phyloP scores from a whole-genome alignment of 2,888 invertebrate species.

The Germaria angustata region DNA sequence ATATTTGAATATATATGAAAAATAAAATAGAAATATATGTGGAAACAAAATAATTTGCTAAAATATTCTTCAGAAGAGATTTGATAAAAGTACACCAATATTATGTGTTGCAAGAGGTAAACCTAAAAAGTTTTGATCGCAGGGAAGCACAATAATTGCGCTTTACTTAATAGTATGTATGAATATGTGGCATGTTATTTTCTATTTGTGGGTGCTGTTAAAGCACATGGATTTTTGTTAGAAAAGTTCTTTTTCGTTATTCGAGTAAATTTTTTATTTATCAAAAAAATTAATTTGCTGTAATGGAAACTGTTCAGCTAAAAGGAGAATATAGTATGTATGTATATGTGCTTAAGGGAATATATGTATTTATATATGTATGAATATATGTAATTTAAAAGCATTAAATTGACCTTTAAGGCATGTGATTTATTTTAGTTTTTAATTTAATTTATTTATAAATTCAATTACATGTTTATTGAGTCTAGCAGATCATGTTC shows the following conservation, averaged over 20 bases:
- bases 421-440: too few species aligned
- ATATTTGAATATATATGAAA: slow-evolving; percentile 5
- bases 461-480: too few species aligned
- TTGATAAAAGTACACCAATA: background rate
- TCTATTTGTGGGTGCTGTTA: background rate
- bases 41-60: background rate
- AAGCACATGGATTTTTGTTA: slow-evolving; percentile 17
- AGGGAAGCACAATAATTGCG: slow-evolving; percentile 53
- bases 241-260: slow-evolving; percentile 3
- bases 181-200: background rate
- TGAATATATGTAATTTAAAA: too few species aligned
- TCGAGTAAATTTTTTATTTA: background rate
- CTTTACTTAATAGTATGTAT: slow-evolving; percentile 31
- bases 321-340: too few species aligned
- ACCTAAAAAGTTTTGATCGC: slow-evolving; percentile 54
- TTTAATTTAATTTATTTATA: too few species aligned
- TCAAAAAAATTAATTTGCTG: slow-evolving; percentile 47
- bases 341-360: too few species aligned
- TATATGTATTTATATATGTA: too few species aligned
- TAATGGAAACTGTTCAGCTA: slow-evolving; percentile 32
- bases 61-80: slow-evolving; percentile 25
- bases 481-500: too few species aligned
- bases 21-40: background rate
- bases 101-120: slow-evolving; percentile 10
- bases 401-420: too few species aligned